Conservation (phyloP, 1,140 invertebrate species). For the Drusus annulatus region DNA sequence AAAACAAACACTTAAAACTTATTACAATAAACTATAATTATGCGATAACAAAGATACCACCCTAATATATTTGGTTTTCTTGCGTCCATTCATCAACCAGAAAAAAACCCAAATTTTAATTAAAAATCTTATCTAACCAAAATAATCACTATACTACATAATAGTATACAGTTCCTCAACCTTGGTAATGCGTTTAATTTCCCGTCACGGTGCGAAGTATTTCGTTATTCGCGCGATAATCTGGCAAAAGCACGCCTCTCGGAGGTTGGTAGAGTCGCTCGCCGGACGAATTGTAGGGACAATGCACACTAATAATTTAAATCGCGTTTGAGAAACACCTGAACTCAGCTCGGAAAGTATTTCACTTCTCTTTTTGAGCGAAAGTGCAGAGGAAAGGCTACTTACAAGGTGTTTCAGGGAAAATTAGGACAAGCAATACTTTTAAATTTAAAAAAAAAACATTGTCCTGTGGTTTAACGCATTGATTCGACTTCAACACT, state of each 20-base stretch:
- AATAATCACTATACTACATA: too few relatives aligned
- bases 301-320: conserved; percentile 11
- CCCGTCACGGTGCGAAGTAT: neutral
- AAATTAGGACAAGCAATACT: neutral
- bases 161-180: too few relatives aligned
- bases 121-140: too few relatives aligned
- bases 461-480: too few relatives aligned
- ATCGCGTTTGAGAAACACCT: conserved; percentile 8
- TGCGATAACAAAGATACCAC: too few relatives aligned
- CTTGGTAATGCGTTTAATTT: neutral
- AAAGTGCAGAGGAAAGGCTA: too few relatives aligned
- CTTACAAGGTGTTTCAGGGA: neutral
- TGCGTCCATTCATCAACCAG: too few relatives aligned
- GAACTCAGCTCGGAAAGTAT: neutral
- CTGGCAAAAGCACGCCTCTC: neutral
- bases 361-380: neutral
- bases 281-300: neutral
- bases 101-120: too few relatives aligned
- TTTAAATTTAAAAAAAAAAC: neutral
- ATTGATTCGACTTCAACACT: too few relatives aligned
- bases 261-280: neutral
- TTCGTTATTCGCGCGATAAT: neutral
- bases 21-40: too few relatives aligned
- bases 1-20: too few relatives aligned
- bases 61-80: too few relatives aligned